phyloP scores from a whole-genome alignment of 2,888 invertebrate species.

The Mimachlamys varia region DNA sequence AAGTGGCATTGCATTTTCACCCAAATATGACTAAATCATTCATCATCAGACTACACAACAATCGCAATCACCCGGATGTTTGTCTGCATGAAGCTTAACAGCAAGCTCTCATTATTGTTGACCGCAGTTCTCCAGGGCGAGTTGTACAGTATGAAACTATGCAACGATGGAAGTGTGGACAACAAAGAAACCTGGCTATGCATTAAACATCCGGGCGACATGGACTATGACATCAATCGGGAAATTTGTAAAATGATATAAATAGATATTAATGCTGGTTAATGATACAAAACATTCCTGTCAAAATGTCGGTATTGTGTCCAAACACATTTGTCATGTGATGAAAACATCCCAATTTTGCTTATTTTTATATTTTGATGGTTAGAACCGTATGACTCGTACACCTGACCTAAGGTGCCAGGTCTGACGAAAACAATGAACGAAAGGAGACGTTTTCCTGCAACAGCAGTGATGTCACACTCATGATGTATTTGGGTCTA shows the following conservation, averaged over 20 bases:
- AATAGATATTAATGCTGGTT: not conserved
- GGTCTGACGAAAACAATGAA: conserved; percentile 34
- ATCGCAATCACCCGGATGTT: not conserved
- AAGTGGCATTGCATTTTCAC: conserved; percentile 15
- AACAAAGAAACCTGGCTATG: not conserved
- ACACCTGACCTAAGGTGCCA: not conserved
- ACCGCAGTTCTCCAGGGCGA: not conserved
- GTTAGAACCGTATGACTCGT: conserved; percentile 23
- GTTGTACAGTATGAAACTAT: not conserved
- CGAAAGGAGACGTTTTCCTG: conserved; percentile 29
- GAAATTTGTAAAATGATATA: not conserved
- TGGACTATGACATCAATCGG: not conserved
- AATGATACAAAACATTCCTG: conserved; percentile 26
- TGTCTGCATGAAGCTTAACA: not conserved
- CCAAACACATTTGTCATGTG: conserved; percentile 10
- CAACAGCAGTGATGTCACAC: conserved; percentile 23
- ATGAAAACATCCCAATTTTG: conserved; percentile 13
- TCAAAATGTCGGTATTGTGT: not conserved
- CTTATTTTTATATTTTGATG: conserved; percentile 10
- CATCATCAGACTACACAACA: conserved; percentile 20
- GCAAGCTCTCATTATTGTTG: not conserved
- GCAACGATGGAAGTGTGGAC: not conserved
- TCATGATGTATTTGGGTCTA: not conserved
- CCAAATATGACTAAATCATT: not conserved
- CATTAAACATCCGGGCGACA: conserved; percentile 1